Evolutionary conservation across 2,888 invertebrate genomes (phyloP).

Genomic region (Acholoe squamosa): DNA sequence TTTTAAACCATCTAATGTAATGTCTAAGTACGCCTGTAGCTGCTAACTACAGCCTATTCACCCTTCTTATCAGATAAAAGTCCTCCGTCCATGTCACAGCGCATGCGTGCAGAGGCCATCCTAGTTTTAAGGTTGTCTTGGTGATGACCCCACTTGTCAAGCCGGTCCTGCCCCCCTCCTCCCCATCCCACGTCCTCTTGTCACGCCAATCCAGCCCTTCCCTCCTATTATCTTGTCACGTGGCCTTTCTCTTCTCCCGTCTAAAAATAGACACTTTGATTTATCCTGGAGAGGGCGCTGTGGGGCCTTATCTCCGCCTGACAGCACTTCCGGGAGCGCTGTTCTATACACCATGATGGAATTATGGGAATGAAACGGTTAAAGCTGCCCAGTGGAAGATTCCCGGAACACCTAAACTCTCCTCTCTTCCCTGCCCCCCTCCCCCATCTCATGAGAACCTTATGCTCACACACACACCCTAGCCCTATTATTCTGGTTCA

Average conservation of each 20-base stretch:
- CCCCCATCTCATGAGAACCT: not conserved
- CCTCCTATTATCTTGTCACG: conserved; percentile 58
- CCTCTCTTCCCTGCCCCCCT: not conserved
- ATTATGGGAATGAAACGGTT: conserved; percentile 38
- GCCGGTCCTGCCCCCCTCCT: not conserved
- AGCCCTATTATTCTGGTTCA: too few relatives aligned
- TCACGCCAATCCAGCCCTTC: not conserved
- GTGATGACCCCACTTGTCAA: conserved; percentile 57
- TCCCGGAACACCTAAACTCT: not conserved
- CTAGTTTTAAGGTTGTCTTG: conserved; percentile 11
- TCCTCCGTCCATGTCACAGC: conserved; percentile 4
- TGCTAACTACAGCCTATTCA: not conserved
- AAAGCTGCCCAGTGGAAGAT: conserved; percentile 31
- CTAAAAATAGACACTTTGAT: conserved; percentile 59
- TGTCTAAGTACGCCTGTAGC: not conserved
- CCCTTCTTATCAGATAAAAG: not conserved
- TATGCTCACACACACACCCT: not conserved
- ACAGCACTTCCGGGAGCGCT: conserved; percentile 37
- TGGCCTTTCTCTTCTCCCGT: conserved; percentile 29
- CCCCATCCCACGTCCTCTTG: not conserved
- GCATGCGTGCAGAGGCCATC: not conserved
- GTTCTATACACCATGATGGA: not conserved
- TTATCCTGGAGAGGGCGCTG: not conserved
- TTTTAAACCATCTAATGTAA: not conserved
- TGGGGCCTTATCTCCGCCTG: conserved; percentile 18